Evolutionary conservation across 1,140 invertebrate genomes (phyloP), one percentile per base, ranked within the genome.

Genomic region (Paraescarpia echinospica): DNA sequence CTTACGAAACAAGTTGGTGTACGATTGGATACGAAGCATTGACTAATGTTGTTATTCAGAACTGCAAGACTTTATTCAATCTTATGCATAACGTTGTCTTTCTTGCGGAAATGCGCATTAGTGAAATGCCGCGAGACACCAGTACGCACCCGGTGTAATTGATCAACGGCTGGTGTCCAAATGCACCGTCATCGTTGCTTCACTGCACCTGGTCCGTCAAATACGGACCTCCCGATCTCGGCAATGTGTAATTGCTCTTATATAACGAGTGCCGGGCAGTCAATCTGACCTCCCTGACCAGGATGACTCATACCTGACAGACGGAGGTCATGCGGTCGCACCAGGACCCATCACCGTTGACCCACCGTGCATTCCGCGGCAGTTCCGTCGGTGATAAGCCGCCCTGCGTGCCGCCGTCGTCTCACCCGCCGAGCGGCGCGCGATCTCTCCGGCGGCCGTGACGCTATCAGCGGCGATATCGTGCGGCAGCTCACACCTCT

Each of bases 341-440:
- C 27, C 59, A 77, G 59, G 27, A 77, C 4, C 48, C 59, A 77
- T 12, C 59, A 27, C 59, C 2, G 59, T 77, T 77, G 12, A 77
- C 0, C 59, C 59, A 27, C 59, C 59, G 12, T 5, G 59, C 1
- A 77, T 77, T 77, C 59, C 59, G 59, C 59, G 59, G 22, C 59
- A 77, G 59, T 77, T 77, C 59, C 59, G 59, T 77, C 59, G 59
- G 59, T 77, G 59, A 77, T 77, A 77, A 77, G 59, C 59, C 59
- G 59, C 1, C 59, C 22, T 27, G 18, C 59, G 2, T 77, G 59
- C 59, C 27, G 59, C 59, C 59, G 59, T 31, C 18, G 9, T 18
- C 59, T 77, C 59, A 27, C 48, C 48, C 48, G 27, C 59, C 18
- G 59, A 77, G 59, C 14, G 2, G 27, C 59, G 14, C 59, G 59